phyloP scores from a whole-genome alignment of 2,797 vertebrate genomes.

The Ceryle rudis region DNA sequence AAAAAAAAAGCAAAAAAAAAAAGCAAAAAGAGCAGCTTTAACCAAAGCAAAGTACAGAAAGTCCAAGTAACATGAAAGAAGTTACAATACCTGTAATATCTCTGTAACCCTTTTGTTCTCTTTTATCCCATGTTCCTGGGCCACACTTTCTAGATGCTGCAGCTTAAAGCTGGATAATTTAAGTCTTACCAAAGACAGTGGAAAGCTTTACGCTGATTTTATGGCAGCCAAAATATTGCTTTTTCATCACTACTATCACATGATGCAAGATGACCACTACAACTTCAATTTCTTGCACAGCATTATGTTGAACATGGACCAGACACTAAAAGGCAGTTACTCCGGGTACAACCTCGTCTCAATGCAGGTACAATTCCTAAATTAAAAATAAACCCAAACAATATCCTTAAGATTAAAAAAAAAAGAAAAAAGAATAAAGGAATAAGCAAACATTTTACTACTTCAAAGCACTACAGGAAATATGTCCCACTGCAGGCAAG shows the following conservation, averaged over 20 bases:
- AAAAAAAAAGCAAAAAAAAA: background rate
- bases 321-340: background rate
- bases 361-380: background rate
- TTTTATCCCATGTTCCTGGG: background rate
- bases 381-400: background rate
- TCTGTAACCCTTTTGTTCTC: background rate
- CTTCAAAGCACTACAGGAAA: background rate
- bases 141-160: background rate
- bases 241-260: background rate
- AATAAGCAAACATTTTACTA: background rate
- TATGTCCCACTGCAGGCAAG: background rate
- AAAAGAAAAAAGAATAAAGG: background rate
- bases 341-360: background rate
- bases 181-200: background rate
- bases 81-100: background rate
- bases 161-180: background rate
- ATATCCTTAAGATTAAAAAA: background rate
- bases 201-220: background rate
- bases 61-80: background rate
- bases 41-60: background rate
- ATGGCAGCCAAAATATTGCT: background rate
- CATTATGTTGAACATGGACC: background rate
- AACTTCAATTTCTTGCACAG: background rate
- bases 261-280: background rate
- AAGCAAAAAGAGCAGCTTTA: background rate